Percentiles rank a stretch among this genome's conserved stretches.
phyloP scores from a whole-genome alignment of 2,888 invertebrate species.

The Drosophila siamana region DNA sequence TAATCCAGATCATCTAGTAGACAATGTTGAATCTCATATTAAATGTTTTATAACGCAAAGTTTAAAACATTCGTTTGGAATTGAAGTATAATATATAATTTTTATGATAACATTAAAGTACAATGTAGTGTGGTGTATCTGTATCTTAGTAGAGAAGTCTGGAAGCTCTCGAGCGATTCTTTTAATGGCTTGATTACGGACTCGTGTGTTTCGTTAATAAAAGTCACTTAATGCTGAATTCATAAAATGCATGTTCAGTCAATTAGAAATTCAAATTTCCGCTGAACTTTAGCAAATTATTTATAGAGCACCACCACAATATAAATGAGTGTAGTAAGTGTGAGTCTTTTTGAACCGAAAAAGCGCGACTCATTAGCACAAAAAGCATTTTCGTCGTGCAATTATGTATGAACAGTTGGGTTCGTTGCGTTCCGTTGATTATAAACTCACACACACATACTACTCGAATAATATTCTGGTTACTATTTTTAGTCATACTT shows the following conservation, averaged over 20 bases:
- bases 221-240: not conserved
- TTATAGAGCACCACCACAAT: conserved; percentile 28
- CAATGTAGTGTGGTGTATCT: not conserved
- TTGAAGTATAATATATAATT: not conserved
- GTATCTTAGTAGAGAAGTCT: not conserved
- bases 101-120: not conserved
- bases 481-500: conserved; percentile 53
- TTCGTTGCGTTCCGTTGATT: conserved; percentile 6
- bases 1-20: not conserved
- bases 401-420: conserved; percentile 48
- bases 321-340: not conserved
- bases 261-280: conserved; percentile 53
- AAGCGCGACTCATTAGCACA: conserved; percentile 44
- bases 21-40: not conserved
- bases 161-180: not conserved
- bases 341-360: conserved; percentile 1
- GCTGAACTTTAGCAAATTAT: conserved; percentile 24
- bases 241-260: conserved; percentile 30
- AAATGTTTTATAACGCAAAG: not conserved
- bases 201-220: conserved; percentile 3
- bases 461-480: not conserved
- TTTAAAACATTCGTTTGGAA: not conserved
- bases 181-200: not conserved
- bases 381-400: conserved; percentile 23
- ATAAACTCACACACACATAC: not conserved